Percentiles rank a stretch among this genome's conserved stretches.
These are phyloP conservation scores for Sebastes fasciatus DNA, from an alignment of 2,113 vertebrate genomes.

Conservation along the genomic window DNA sequence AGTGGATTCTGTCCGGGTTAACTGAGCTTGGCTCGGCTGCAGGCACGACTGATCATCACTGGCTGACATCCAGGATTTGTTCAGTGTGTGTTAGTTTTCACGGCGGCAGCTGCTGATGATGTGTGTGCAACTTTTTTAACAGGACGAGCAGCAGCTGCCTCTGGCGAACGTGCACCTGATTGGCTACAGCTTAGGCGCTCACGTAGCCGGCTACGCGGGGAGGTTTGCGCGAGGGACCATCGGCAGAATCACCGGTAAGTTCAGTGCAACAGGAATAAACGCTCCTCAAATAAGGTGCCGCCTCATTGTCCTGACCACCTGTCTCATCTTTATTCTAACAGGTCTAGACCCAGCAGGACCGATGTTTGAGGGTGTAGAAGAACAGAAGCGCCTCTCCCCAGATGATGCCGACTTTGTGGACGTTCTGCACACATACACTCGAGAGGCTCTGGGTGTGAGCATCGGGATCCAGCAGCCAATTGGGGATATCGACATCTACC, in stretches of 20 bases:
- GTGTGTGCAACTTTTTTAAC: constrained; percentile 33
- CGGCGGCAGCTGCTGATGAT: constrained; percentile 46
- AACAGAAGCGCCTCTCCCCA: constrained; percentile 89
- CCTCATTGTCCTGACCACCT: neutral
- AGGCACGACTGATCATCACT: constrained; percentile 22
- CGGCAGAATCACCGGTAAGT: constrained; percentile 94
- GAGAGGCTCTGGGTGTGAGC: constrained; percentile 92
- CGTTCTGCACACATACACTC: constrained; percentile 94
- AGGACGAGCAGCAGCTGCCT: constrained; percentile 87
- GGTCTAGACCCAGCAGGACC: constrained; percentile 97
- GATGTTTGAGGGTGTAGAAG: constrained; percentile 92
- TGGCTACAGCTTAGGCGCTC: constrained; percentile 96
- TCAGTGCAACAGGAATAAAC: neutral
- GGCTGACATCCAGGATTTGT: constrained; percentile 37
- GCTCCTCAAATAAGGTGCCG: neutral
- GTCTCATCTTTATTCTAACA: constrained; percentile 51
- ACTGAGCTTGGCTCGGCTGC: constrained; percentile 45
- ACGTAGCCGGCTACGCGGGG: constrained; percentile 94
- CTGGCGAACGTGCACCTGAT: constrained; percentile 92
- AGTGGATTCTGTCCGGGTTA: constrained; percentile 42
- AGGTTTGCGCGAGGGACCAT: constrained; percentile 87
- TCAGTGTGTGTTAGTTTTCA: constrained; percentile 17
- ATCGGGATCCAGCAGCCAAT: constrained; percentile 97
- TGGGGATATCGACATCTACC: constrained; percentile 96
- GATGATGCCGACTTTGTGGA: constrained; percentile 97